phyloP scores from a whole-genome alignment of 2,797 vertebrate species.

The Sebastes hubbsi region DNA sequence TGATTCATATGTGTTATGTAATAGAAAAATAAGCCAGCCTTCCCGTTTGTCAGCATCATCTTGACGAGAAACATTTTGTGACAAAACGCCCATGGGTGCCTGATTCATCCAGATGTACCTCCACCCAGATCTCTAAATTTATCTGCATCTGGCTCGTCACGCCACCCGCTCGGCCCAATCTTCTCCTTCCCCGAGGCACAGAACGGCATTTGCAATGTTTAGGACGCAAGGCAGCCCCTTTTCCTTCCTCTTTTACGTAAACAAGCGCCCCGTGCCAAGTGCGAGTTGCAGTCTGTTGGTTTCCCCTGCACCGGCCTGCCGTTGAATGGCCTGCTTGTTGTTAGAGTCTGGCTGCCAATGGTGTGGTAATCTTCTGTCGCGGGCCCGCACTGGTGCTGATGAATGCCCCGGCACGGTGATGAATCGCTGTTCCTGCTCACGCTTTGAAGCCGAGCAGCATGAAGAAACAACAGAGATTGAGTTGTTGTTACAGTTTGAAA shows the following conservation, averaged over 20 bases:
- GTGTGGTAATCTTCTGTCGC: constrained; percentile 65
- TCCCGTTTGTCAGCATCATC: constrained; percentile 2
- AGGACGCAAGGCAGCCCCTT: constrained; percentile 6
- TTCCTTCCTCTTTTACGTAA: constrained; percentile 50
- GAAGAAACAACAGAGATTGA: constrained; percentile 24
- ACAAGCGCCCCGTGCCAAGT: constrained; percentile 55
- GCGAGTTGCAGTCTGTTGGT: constrained; percentile 50
- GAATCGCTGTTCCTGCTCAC: constrained; percentile 54
- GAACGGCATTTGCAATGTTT: constrained; percentile 18
- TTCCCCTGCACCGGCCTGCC: constrained; percentile 33
- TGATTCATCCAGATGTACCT: constrained; percentile 59
- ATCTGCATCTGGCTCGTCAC: constrained; percentile 29
- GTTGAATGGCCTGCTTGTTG: constrained; percentile 78
- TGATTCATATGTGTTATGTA: constrained; percentile 30
- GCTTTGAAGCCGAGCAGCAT: constrained; percentile 35
- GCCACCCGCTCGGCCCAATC: background rate
- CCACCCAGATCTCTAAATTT: constrained; percentile 31
- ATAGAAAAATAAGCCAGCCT: background rate
- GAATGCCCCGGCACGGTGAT: constrained; percentile 60
- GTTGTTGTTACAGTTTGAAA: constrained; percentile 4
- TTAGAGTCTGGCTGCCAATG: constrained; percentile 63
- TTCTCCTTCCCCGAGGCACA: background rate
- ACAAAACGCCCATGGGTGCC: constrained; percentile 24
- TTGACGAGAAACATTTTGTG: constrained; percentile 12
- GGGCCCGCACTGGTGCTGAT: constrained; percentile 58